Evolutionary conservation across 2,113 vertebrate species (phyloP).

Genomic region (Xyliphius kryptos): DNA sequence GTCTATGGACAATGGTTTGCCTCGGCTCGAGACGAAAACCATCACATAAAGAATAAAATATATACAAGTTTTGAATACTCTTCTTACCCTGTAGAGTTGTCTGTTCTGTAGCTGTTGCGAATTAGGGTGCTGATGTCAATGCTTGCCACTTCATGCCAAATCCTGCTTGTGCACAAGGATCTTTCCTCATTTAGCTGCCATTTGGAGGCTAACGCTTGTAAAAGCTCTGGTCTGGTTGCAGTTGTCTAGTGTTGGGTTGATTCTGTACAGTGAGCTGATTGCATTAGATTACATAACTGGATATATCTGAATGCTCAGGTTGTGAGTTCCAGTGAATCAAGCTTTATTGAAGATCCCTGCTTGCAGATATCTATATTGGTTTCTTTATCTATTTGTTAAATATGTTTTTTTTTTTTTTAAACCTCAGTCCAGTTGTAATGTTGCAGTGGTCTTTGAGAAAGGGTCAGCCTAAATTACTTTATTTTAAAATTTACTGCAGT

Average conservation of each 20-base stretch:
- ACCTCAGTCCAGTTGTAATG: too few species aligned
- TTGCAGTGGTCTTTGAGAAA: too few species aligned
- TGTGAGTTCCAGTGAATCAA: conserved; percentile 28
- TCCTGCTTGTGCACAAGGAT: conserved; percentile 72
- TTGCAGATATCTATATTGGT: conserved; percentile 8
- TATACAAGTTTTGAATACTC: conserved; percentile 66
- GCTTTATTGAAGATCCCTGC: conserved; percentile 18
- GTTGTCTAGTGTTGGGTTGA: conserved; percentile 23
- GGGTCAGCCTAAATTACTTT: neutral
- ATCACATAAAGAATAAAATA: too few species aligned
- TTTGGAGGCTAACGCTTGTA: conserved; percentile 82
- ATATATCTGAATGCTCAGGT: conserved; percentile 10
- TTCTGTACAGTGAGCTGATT: conserved; percentile 16
- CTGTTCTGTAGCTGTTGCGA: conserved; percentile 79
- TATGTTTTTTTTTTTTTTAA: neutral
- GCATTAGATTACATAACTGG: conserved; percentile 18
- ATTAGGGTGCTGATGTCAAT: conserved; percentile 85
- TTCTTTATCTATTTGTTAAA: conserved; percentile 6
- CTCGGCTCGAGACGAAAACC: too few species aligned
- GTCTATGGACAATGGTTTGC: too few species aligned
- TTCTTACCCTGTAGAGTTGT: conserved; percentile 64
- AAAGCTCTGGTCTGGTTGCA: conserved; percentile 11
- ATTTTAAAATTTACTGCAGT: conserved; percentile 14
- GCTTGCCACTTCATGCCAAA: conserved; percentile 65
- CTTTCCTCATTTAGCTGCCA: conserved; percentile 70